Evolutionary conservation across 1,140 invertebrate species (phyloP).

Genomic region (Drosophila sturtevanti): DNA sequence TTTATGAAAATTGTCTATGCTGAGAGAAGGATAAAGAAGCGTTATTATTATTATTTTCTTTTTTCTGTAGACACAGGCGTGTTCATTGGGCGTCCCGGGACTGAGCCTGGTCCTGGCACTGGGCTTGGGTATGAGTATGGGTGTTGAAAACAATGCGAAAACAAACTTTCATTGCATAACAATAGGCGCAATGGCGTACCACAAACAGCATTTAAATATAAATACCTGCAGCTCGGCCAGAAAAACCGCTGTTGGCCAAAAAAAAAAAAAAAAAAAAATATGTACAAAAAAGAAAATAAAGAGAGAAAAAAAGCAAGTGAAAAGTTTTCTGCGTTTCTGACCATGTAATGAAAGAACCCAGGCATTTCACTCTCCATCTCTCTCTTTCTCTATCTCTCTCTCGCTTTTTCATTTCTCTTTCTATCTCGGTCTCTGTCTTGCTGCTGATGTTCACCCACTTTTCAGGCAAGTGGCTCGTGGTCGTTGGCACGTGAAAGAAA

Average conservation of each 20-base stretch:
- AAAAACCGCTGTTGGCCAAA: constrained; percentile 53
- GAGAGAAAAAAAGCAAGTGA: constrained; percentile 34
- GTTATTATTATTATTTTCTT: not conserved
- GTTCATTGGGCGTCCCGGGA: not conserved
- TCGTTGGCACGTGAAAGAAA: constrained; percentile 72
- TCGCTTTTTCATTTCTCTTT: not conserved
- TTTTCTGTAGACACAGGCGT: no score
- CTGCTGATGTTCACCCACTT: constrained; percentile 8
- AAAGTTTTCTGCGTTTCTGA: constrained; percentile 70
- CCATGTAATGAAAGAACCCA: constrained; percentile 57
- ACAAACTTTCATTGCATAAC: constrained; percentile 76
- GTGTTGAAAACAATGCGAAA: constrained; percentile 49
- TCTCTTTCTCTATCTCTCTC: not conserved
- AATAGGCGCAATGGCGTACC: constrained; percentile 75
- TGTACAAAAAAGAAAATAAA: constrained; percentile 23
- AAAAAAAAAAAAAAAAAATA: constrained; percentile 28
- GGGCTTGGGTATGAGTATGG: constrained; percentile 28
- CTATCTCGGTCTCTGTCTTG: not conserved
- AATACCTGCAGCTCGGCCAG: constrained; percentile 68
- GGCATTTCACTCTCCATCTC: constrained; percentile 38
- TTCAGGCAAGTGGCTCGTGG: constrained; percentile 46
- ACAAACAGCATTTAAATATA: constrained; percentile 76
- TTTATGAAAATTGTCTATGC: constrained; percentile 56
- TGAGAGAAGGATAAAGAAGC: not conserved
- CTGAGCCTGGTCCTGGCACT: not conserved